phyloP scores from a whole-genome alignment of 2,888 invertebrate species.

The Limenitis camilla region DNA sequence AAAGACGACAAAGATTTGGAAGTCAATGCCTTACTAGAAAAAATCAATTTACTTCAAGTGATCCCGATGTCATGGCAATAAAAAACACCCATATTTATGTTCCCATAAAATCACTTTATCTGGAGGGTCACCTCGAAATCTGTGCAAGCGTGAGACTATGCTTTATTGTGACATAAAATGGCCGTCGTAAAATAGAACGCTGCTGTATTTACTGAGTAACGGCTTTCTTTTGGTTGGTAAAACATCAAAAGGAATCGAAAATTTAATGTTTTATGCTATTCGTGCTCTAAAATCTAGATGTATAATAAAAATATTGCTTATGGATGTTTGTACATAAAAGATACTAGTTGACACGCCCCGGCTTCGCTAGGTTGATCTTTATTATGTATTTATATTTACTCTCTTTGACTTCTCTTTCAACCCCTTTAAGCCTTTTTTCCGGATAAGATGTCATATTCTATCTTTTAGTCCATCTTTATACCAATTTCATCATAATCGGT shows the following conservation, averaged over 20 bases:
- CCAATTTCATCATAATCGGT: too few species aligned
- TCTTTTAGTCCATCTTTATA: too few species aligned
- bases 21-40: too few species aligned
- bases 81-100: constrained; percentile 13
- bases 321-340: too few species aligned
- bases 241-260: background rate
- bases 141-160: constrained; percentile 8
- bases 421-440: too few species aligned
- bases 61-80: background rate
- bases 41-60: background rate
- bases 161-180: constrained; percentile 18
- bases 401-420: too few species aligned
- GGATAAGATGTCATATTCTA: too few species aligned
- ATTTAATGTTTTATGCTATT: background rate
- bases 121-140: constrained; percentile 9
- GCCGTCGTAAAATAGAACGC: constrained; percentile 9
- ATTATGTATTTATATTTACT: too few species aligned
- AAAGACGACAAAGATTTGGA: too few species aligned
- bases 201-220: constrained; percentile 3
- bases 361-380: too few species aligned
- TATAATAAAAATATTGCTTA: too few species aligned
- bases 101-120: constrained; percentile 11
- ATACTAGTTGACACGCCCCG: too few species aligned
- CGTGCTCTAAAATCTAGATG: background rate
- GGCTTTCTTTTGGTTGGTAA: constrained; percentile 1